A percentile compares a stretch with the other conserved stretches of the same genome.
Evolutionary conservation across 1,140 invertebrate genomes (phyloP).

Genomic region (Zaprionus vittiger): DNA sequence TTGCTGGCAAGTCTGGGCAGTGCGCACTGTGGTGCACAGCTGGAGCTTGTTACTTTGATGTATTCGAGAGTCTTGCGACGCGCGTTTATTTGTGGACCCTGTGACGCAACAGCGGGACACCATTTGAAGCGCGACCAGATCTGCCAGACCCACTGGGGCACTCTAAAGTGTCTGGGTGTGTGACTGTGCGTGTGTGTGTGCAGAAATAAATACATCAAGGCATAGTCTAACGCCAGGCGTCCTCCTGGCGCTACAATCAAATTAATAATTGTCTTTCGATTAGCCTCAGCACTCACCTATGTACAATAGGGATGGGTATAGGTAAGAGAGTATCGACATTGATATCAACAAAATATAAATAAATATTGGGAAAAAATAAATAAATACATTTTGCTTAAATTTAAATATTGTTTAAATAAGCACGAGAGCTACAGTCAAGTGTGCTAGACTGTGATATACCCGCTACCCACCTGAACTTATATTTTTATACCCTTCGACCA

Average conservation of each 20-base stretch:
- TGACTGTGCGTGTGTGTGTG: background rate
- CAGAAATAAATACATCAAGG: constrained; percentile 7
- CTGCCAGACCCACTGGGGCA: constrained; percentile 12
- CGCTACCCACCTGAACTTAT: too few relatives aligned
- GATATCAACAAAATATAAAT: background rate
- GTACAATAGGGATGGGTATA: background rate
- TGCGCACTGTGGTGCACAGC: constrained; percentile 71
- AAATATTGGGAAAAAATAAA: background rate
- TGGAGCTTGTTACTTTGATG: constrained; percentile 83
- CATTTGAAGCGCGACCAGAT: constrained; percentile 44
- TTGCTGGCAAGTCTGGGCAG: constrained; percentile 11
- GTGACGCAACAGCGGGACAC: constrained; percentile 68
- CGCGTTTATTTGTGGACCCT: constrained; percentile 78
- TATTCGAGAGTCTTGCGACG: constrained; percentile 65
- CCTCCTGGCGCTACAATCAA: constrained; percentile 13
- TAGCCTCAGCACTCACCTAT: constrained; percentile 9
- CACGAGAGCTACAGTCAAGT: too few relatives aligned
- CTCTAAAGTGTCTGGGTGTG: constrained; percentile 1
- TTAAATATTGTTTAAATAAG: too few relatives aligned
- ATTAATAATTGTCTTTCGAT: constrained; percentile 44
- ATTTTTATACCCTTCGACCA: too few relatives aligned
- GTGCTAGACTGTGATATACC: too few relatives aligned
- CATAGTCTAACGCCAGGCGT: constrained; percentile 2
- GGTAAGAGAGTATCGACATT: background rate
- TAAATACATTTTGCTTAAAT: too few relatives aligned